A percentile compares a stretch with the other conserved stretches of the same genome.
phyloP scores from a whole-genome alignment of 2,888 invertebrate genomes.

The Rosalia funebris region DNA sequence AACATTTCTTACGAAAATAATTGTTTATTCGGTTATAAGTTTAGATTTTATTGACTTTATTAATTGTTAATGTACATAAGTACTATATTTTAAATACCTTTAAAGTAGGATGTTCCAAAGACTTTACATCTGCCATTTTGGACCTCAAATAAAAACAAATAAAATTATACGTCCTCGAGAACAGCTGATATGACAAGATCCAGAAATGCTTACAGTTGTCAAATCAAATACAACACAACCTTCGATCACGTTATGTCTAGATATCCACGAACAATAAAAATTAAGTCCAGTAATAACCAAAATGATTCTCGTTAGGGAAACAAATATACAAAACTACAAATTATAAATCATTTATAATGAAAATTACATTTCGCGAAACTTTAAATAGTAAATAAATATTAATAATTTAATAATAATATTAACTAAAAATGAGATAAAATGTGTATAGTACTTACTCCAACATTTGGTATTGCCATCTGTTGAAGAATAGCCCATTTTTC shows the following conservation, averaged over 20 bases:
- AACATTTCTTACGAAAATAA: background rate
- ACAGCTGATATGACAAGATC: constrained; percentile 27
- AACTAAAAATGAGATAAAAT: no score
- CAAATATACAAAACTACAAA: no score
- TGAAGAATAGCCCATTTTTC: no score
- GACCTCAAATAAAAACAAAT: constrained; percentile 48
- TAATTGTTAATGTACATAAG: background rate
- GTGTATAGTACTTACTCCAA: no score
- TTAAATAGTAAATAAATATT: no score
- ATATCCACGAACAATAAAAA: constrained; percentile 1
- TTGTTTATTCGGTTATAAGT: background rate
- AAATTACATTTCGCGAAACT: no score
- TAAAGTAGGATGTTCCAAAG: constrained; percentile 94
- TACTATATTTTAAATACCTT: constrained; percentile 71
- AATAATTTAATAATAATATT: no score
- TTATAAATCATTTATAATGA: no score
- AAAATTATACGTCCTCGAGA: constrained; percentile 26
- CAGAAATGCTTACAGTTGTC: constrained; percentile 16
- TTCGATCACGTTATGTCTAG: background rate
- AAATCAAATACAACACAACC: constrained; percentile 13
- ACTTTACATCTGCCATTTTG: constrained; percentile 90
- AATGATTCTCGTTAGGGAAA: no score
- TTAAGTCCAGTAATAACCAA: no score
- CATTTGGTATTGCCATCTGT: no score
- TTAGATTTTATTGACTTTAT: background rate